phyloP scores from a whole-genome alignment of 23 tunicate species.

The Corella eumyota region DNA sequence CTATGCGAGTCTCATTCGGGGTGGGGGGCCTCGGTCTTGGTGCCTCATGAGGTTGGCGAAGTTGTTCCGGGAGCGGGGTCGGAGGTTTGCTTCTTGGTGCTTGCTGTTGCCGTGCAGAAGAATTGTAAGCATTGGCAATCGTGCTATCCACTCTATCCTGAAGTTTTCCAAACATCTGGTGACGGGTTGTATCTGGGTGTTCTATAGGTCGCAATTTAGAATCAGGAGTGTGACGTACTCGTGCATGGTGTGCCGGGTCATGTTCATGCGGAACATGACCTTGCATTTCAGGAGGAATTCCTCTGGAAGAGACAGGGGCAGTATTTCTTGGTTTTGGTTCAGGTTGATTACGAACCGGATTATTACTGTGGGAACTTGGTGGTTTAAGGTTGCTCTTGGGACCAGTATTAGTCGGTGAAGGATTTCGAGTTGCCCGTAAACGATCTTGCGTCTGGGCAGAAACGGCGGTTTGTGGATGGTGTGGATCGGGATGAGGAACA shows the following conservation, averaged over 20 bases:
- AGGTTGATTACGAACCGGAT: too few relatives aligned
- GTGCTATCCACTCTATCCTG: constrained; percentile 13
- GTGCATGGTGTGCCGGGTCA: too few relatives aligned
- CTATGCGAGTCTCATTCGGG: constrained; percentile 1
- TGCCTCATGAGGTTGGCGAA: constrained; percentile 1
- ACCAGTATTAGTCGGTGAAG: neutral
- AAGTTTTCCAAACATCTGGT: neutral
- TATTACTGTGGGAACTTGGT: too few relatives aligned
- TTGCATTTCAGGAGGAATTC: constrained; percentile 9
- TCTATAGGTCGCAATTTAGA: too few relatives aligned
- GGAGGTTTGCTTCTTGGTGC: constrained; percentile 3
- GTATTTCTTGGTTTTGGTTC: too few relatives aligned
- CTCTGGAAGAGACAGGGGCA: too few relatives aligned
- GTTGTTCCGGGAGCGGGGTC: neutral
- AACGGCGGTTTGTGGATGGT: constrained; percentile 72
- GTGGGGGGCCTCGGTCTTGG: neutral
- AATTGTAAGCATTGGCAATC: constrained; percentile 1
- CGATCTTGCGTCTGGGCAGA: constrained; percentile 79
- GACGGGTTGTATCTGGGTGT: too few relatives aligned
- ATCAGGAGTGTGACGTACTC: too few relatives aligned
- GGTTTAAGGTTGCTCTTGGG: constrained; percentile 8
- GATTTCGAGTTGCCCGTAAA: constrained; percentile 3
- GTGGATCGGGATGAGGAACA: constrained; percentile 67
- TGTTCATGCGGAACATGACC: too few relatives aligned
- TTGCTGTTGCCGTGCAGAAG: constrained; percentile 1